Evolutionary conservation across 2,888 invertebrate genomes (phyloP), one percentile per base, ranked within the genome.

Genomic region (Sminthurides aquaticus): DNA sequence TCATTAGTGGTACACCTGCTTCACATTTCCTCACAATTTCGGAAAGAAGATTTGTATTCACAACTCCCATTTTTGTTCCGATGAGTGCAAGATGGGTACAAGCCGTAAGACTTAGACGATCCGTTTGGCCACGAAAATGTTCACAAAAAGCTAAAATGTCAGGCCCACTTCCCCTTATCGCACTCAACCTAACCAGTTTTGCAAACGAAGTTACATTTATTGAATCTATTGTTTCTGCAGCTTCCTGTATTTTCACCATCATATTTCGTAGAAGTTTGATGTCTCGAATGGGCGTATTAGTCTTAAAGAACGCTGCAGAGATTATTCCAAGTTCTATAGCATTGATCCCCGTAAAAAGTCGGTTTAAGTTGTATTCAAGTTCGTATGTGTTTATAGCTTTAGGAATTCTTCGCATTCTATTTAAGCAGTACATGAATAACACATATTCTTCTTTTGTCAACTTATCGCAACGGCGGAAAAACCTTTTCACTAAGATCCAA

Each of bases 241-340:
- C 79, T 8, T 79, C 76, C n/a, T 80, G 80, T 0, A 85, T 76
- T 75, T 80, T 81, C 1, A 79, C 71, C 43, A 86, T 82, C 1
- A 86, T 80, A 60, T 80, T 79, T 1, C 79, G 73, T 0, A 85
- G 61, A 52, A 88, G 74, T 0, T 78, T 75, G 2, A 76, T 71
- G 76, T 80, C 83, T 68, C 83, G 81, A 58, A 90, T 81, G 20
- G 81, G 83, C 1, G 85, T 86, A 79, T 85, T 83, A 20, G 85
- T 86, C 80, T 90, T 90, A 75, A 91, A 91, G 77, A 87, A 89
- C 0, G 87, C 89, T 84, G 88, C 85, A 2, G 86, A 82, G 72
- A 87, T 82, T 18, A 90, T 82, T 15, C 85, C 87, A 65, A 90
- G 77, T 76, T 91, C 89, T 70, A 86, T 83, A 3, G 86, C 72